Evolutionary conservation across 1,140 invertebrate genomes (phyloP), one percentile per base, ranked within the genome.

Genomic region (Gryon sp.): DNA sequence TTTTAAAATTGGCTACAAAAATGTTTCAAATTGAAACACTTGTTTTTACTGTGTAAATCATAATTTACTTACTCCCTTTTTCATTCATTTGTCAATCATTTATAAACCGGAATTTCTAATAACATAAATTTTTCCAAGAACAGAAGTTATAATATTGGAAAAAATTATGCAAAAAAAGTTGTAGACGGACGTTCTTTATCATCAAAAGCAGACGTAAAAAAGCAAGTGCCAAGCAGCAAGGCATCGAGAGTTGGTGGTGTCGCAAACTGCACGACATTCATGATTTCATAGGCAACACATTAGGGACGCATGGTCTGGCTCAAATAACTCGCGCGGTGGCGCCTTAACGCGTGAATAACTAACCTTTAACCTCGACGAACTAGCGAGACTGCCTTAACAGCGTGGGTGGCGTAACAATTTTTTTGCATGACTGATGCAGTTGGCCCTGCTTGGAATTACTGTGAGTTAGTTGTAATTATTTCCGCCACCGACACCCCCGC

Each of bases 271-370:
- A 57, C 52, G 69, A 34, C 74, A 76, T 59, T 80, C 72, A 84
- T 74, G 78, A 78, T 78, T 80, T 81, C 59, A 78, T 80, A n/a
- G 69, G 76, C 43, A 45, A 30, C 73, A 77, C 57, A 79, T 83
- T 80, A 80, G 79, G 74, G 69, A 83, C 80, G 80, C 80, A 83
- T 80, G 79, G 82, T 84, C 82, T 85, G 83, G 65, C 84, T 83
- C 81, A 80, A 86, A 86, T 86, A 84, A 86, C 81, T 84, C 78
- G 66, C 77, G 76, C 80, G 74, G 83, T 86, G 86, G 86, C 86
- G 86, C 84, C 84, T 85, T 83, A 80, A 84, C 82, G 86, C 86
- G 78, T 85, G 83, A 86, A 86, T 86, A 84, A 84, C 80, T 82
- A 85, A 85, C 83, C 81, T 84, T 82, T 87, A 82, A 78, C 80